Evolutionary conservation across 2,113 vertebrate species (phyloP), one percentile per base, ranked within the genome.

Genomic region (Gorsachius goisagi): DNA sequence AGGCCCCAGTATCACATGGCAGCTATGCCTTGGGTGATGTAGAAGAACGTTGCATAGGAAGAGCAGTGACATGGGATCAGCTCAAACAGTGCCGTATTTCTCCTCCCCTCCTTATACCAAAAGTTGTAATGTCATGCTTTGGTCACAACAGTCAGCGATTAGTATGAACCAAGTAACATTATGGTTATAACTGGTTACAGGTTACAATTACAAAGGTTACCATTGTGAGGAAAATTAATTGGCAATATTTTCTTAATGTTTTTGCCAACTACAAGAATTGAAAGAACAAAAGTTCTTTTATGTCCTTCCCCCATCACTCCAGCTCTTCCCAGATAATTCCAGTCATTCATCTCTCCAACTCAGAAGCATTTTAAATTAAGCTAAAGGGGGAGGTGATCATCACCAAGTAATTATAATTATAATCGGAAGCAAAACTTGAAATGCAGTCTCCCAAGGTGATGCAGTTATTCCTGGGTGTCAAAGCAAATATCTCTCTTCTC

Each of bases 351-450:
- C 63, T 94, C 59, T 94, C 67, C 88, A 96, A 74, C 75, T 95
- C 85, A 88, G 91, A 90, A 94, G 22, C 59, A 83, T 90, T 94
- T 95, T 78, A 95, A 97, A 96, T 97, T 96, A 94, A 96, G 68
- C 71, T 91, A 80, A 93, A 93, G 55, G 50, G 49, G 81, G 93
- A 96, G 79, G 63, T 90, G 78, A 91, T 94, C 82, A 90, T 95
- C 88, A 93, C 88, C 67, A 96, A 85, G 82, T 93, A 96, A 96
- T 96, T 96, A 94, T 82, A 95, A 95, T 96, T 93, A 90, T 88
- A 93, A 90, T 96, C n/a, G 5, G 85, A 95, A 95, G 85, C 50
- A 91, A 85, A 89, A 95, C 72, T 90, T 93, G 72, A 96, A 96
- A 88, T 74, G 55, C 68, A 69, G 88, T 77, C 55, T 97, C 59